Percentiles rank a stretch among this genome's conserved stretches.
phyloP scores from a whole-genome alignment of 2,797 vertebrate genomes.

The Helicolenus hilgendorfi region DNA sequence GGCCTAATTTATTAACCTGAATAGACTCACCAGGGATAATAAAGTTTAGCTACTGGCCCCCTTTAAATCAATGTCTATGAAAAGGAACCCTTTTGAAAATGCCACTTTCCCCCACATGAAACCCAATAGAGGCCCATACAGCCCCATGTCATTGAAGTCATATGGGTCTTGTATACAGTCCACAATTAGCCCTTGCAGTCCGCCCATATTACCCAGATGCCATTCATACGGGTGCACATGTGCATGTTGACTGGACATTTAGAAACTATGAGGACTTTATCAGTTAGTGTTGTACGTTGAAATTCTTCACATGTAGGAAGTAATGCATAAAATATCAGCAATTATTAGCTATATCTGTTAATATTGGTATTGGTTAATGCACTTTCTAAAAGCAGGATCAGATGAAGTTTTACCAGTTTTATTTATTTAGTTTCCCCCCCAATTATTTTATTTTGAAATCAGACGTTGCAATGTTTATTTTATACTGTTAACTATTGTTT shows the following conservation, averaged over 20 bases:
- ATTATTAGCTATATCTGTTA: background rate
- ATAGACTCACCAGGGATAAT: background rate
- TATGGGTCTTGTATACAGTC: background rate
- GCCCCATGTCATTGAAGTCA: background rate
- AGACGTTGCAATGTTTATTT: background rate
- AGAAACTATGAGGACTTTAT: background rate
- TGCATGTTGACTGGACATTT: background rate
- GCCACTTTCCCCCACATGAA: background rate
- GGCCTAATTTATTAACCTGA: too few relatives aligned
- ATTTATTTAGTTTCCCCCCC: too few relatives aligned
- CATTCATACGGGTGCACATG: background rate
- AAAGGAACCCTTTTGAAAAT: background rate
- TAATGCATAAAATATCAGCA: background rate
- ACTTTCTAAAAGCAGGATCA: background rate
- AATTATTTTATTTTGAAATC: too few relatives aligned
- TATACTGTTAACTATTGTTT: background rate
- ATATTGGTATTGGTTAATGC: background rate
- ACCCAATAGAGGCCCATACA: background rate
- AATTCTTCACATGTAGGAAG: background rate
- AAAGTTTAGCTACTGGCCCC: background rate
- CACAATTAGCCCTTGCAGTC: background rate
- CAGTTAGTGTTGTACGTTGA: background rate
- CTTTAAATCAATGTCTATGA: background rate
- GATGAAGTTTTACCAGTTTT: too few relatives aligned
- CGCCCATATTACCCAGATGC: background rate